Evolutionary conservation across 1,140 invertebrate species (phyloP), one percentile per base, ranked within the genome.

Genomic region (Tachypleus tridentatus): DNA sequence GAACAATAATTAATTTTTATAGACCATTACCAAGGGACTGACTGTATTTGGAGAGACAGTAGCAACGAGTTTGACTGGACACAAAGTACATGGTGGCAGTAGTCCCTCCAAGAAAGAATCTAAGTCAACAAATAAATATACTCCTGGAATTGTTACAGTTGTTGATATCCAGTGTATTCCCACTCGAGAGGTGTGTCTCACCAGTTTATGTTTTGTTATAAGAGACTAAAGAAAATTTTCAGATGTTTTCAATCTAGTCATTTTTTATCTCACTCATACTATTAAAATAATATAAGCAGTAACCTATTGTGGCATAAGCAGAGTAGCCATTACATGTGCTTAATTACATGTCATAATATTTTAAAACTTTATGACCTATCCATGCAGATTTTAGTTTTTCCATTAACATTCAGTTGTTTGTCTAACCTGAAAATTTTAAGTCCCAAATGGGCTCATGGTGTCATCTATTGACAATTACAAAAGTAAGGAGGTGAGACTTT

Each of bases 1-100:
- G 50, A 62, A 62, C 2, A 62, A 62, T n/a, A 53, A 62, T 48
- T 29, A 4, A 6, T 49, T 49, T 62, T 73, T 69, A 51, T 68
- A 79, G 78, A 78, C 75, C 49, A 73, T 82, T 48, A 74, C 78
- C 53, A 80, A 81, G 72, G 80, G 79, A 54, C 72, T 81, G 67
- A 79, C 76, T 4, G 92, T 93, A 60, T 81, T 98, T 64, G 89
- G 93, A n/a, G 95, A 97, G 76, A 91, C 88, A 50, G 89, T 98
- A 10, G 92, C 92, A 0, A 91, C 86, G 66, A 93, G 90, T 73
- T 79, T 96, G 29, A 89, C 90, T 0, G 90, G 89, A 10, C 78
- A 75, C 67, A 78, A 77, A 58, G 58, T 51, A 70, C 47, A 76
- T 72, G 64, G 74, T 73, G 64, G 58, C 65, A 29, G 72, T 70